Conservation (phyloP, 2,888 invertebrate species). For the Eremobia ochroleuca region DNA sequence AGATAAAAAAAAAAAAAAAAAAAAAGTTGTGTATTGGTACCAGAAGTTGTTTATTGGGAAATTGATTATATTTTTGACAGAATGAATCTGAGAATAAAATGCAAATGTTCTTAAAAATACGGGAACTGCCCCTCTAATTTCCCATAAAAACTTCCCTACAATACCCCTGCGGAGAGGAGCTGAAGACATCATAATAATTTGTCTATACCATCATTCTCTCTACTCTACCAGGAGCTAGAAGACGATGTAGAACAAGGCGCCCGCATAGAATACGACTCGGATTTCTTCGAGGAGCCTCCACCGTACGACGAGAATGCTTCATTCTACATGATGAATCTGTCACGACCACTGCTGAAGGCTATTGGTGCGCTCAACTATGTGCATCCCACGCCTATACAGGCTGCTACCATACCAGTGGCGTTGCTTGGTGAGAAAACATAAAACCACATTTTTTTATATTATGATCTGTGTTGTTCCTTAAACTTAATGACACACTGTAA, state of each 20-base stretch:
- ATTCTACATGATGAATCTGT: slow-evolving; percentile 99
- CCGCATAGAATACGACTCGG: slow-evolving; percentile 84
- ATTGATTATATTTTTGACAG: too few species aligned
- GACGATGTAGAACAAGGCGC: slow-evolving; percentile 85
- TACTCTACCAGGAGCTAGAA: slow-evolving; percentile 82
- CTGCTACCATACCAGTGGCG: slow-evolving; percentile 98
- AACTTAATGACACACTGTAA: too few species aligned
- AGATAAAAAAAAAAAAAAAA: too few species aligned
- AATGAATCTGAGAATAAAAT: neutral
- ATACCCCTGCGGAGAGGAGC: neutral
- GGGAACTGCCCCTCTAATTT: neutral
- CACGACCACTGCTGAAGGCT: slow-evolving; percentile 97
- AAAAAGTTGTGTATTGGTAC: too few species aligned
- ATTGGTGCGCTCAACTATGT: slow-evolving; percentile 96
- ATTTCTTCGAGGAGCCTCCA: slow-evolving; percentile 92
- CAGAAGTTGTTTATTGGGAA: too few species aligned
- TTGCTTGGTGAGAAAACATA: slow-evolving; percentile 93
- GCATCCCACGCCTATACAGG: slow-evolving; percentile 99
- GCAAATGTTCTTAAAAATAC: neutral
- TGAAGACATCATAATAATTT: neutral
- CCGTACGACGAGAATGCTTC: slow-evolving; percentile 93
- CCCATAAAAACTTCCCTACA: neutral
- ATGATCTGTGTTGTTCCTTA: too few species aligned
- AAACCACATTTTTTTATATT: too few species aligned
- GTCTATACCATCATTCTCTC: neutral